Conservation (phyloP, 2,113 vertebrate species). For the Elanoides forficatus region DNA sequence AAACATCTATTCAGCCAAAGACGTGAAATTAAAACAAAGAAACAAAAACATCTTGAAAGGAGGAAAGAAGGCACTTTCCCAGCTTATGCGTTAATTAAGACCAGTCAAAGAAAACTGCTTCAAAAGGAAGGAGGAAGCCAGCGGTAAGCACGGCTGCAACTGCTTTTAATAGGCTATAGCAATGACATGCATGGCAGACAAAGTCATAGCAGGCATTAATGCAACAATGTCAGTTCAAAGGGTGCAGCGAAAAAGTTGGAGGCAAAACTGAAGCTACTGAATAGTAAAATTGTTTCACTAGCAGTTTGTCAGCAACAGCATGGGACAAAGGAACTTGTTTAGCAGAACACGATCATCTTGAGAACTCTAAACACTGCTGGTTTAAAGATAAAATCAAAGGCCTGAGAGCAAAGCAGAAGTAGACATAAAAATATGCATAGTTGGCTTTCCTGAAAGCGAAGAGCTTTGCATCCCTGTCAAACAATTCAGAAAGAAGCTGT, state of each 20-base stretch:
- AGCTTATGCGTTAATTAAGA: slow-evolving; percentile 55
- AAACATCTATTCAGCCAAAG: slow-evolving; percentile 24
- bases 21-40: slow-evolving; percentile 50
- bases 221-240: slow-evolving; percentile 13
- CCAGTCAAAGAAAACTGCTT: slow-evolving; percentile 58
- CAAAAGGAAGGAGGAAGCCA: slow-evolving; percentile 53
- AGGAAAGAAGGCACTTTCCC: slow-evolving; percentile 46
- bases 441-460: neutral
- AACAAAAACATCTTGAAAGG: slow-evolving; percentile 41
- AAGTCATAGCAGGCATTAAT: neutral
- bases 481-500: neutral
- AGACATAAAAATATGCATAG: neutral
- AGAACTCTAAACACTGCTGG: slow-evolving; percentile 11
- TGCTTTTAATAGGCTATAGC: slow-evolving; percentile 29
- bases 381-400: slow-evolving; percentile 53
- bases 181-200: neutral
- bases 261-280: neutral
- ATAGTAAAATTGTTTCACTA: slow-evolving; percentile 11
- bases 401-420: slow-evolving; percentile 7
- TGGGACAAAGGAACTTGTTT: slow-evolving; percentile 31
- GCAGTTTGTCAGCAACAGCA: slow-evolving; percentile 23
- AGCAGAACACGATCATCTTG: neutral
- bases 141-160: slow-evolving; percentile 1
- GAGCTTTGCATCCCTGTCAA: slow-evolving; percentile 10
- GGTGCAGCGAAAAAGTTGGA: neutral